Conservation (phyloP, 2,113 vertebrate genomes). For the Cairina moschata region DNA sequence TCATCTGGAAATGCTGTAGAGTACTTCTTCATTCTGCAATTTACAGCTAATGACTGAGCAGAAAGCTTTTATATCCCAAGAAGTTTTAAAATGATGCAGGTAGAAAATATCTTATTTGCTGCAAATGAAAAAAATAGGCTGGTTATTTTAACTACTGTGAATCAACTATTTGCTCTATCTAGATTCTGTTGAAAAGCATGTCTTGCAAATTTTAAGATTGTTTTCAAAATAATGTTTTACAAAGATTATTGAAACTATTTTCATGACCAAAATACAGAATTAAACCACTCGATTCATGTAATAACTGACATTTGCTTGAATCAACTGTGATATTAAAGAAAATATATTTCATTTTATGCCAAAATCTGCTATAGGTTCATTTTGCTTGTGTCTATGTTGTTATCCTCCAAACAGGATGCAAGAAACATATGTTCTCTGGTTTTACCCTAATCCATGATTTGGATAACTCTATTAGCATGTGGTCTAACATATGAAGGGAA, state of each 20-base stretch:
- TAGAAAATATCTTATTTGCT: conserved; percentile 3
- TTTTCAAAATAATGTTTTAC: not conserved
- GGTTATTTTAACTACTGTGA: not conserved
- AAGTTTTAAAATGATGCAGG: conserved; percentile 35
- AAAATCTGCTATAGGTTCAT: conserved; percentile 19
- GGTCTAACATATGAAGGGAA: not conserved
- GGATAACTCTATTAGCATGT: not conserved
- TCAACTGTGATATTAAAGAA: not conserved
- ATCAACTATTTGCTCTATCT: not conserved
- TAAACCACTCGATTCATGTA: not conserved
- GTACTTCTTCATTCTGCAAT: conserved; percentile 24
- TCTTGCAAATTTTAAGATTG: not conserved
- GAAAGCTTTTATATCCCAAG: not conserved
- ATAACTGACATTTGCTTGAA: conserved; percentile 10
- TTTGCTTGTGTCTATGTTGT: not conserved
- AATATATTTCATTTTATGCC: not conserved
- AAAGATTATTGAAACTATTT: not conserved
- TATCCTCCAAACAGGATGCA: conserved; percentile 36
- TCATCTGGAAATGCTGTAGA: conserved; percentile 45
- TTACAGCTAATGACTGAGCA: conserved; percentile 39
- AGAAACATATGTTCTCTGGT: conserved; percentile 40
- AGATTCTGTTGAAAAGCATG: not conserved
- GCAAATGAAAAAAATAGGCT: not conserved
- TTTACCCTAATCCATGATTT: conserved; percentile 5
- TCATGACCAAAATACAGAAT: not conserved